These are phyloP conservation scores for Hyperopisus bebe DNA, from an alignment of 2,113 vertebrate species.

Conservation along the genomic window DNA sequence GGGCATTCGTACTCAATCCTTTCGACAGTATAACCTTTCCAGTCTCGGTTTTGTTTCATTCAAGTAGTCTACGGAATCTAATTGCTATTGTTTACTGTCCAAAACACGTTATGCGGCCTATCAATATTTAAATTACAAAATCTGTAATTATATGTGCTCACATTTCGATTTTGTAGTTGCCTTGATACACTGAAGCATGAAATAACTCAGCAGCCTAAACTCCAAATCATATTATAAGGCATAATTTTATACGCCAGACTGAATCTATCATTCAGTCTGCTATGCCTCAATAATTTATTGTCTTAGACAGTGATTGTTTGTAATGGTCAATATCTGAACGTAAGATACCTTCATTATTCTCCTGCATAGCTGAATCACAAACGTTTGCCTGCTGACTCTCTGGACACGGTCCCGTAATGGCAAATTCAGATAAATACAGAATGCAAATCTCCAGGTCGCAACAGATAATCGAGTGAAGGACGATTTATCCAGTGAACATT, in stretches of 20 bases:
- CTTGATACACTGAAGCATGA: constrained; percentile 25
- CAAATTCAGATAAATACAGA: neutral
- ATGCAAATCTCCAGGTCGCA: neutral
- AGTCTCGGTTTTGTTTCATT: neutral
- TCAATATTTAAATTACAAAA: constrained; percentile 22
- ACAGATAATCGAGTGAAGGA: neutral
- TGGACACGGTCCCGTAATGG: neutral
- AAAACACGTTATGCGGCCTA: constrained; percentile 9
- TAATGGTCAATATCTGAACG: neutral
- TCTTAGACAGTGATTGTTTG: constrained; percentile 2
- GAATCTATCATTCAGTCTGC: neutral
- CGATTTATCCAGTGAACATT: neutral
- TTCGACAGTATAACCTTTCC: neutral
- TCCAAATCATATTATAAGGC: constrained; percentile 19
- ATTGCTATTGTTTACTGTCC: constrained; percentile 13
- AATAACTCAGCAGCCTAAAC: constrained; percentile 15
- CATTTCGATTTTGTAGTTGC: neutral
- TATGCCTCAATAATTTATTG: constrained; percentile 23
- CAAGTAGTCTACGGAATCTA: neutral
- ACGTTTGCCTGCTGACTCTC: neutral
- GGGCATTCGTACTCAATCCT: neutral
- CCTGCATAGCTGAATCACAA: constrained; percentile 7
- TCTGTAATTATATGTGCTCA: constrained; percentile 18
- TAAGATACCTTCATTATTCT: neutral
- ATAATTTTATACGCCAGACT: constrained; percentile 18